These are phyloP conservation scores for Myocastor coypus DNA, from an alignment of 2,113 vertebrate genomes.

Conservation along the genomic window DNA sequence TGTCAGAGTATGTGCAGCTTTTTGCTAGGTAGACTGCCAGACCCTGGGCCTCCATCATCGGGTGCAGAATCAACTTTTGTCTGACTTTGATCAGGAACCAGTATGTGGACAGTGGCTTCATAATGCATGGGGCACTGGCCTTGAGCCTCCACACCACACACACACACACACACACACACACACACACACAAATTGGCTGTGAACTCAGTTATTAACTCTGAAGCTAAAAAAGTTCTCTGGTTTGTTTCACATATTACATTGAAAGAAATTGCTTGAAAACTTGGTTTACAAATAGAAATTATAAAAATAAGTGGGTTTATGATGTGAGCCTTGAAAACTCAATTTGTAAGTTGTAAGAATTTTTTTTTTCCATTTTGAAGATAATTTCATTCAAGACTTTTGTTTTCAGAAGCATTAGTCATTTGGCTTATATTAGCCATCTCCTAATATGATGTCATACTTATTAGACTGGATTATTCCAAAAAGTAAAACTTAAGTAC, in stretches of 20 bases:
- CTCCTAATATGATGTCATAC: not conserved
- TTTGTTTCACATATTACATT: slow-evolving; percentile 13
- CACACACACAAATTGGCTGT: not conserved
- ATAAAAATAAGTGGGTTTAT: slow-evolving; percentile 29
- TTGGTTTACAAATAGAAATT: slow-evolving; percentile 33
- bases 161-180: not conserved
- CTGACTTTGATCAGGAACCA: not conserved
- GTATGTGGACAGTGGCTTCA: not conserved
- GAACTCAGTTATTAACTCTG: not conserved
- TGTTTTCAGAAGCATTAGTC: slow-evolving; percentile 11
- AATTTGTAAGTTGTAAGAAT: slow-evolving; percentile 7
- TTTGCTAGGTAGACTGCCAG: not conserved
- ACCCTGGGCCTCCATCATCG: not conserved
- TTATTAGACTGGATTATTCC: slow-evolving; percentile 21
- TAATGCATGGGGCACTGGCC: not conserved
- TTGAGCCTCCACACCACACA: not conserved
- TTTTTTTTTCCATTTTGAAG: slow-evolving; percentile 13
- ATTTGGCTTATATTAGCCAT: not conserved
- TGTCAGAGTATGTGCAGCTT: not conserved
- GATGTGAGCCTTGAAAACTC: not conserved
- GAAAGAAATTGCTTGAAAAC: not conserved
- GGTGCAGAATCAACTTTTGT: not conserved
- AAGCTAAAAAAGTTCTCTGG: not conserved
- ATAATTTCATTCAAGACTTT: not conserved
- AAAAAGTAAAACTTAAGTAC: slow-evolving; percentile 26